A percentile compares a stretch with the other conserved stretches of the same genome.
phyloP scores from a whole-genome alignment of 2,888 invertebrate genomes.

The Drosophila cracens region DNA sequence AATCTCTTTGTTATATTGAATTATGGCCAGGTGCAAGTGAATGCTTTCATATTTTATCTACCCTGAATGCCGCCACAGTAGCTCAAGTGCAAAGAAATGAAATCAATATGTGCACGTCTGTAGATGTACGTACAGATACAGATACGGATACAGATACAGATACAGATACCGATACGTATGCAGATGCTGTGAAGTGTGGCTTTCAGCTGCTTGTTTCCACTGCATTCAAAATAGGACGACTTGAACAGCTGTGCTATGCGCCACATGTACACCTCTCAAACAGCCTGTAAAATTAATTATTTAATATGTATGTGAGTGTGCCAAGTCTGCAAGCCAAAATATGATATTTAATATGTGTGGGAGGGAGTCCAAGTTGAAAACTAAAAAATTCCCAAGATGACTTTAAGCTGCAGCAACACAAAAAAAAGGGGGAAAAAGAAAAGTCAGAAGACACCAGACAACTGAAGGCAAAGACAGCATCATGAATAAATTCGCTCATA shows the following conservation, averaged over 20 bases:
- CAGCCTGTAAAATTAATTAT: slow-evolving; percentile 25
- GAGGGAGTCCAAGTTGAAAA: slow-evolving; percentile 36
- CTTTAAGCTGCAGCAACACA: slow-evolving; percentile 50
- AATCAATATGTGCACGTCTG: slow-evolving; percentile 44
- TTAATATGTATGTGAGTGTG: slow-evolving; percentile 16
- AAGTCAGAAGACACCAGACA: slow-evolving; percentile 18
- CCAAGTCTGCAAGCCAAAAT: slow-evolving; percentile 15
- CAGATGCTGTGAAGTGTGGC: slow-evolving; percentile 26
- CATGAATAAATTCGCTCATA: slow-evolving; percentile 70
- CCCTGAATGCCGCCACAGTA: slow-evolving; percentile 30
- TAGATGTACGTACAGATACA: slow-evolving; percentile 9
- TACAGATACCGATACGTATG: background rate
- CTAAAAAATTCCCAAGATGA: slow-evolving; percentile 56
- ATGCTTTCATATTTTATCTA: slow-evolving; percentile 54
- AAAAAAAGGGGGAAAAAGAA: slow-evolving; percentile 1
- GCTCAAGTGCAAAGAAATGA: slow-evolving; percentile 1
- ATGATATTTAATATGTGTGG: slow-evolving; percentile 54
- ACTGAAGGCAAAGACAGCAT: slow-evolving; percentile 29
- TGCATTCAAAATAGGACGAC: slow-evolving; percentile 44
- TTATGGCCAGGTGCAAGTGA: slow-evolving; percentile 49
- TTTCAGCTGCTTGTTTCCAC: slow-evolving; percentile 27
- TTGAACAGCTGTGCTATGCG: slow-evolving; percentile 20
- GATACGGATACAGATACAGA: background rate
- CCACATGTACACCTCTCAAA: background rate
- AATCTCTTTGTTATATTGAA: slow-evolving; percentile 57